These are phyloP conservation scores for Anthoptus insignis DNA, from an alignment of 2,888 invertebrate genomes.

Conservation along the genomic window DNA sequence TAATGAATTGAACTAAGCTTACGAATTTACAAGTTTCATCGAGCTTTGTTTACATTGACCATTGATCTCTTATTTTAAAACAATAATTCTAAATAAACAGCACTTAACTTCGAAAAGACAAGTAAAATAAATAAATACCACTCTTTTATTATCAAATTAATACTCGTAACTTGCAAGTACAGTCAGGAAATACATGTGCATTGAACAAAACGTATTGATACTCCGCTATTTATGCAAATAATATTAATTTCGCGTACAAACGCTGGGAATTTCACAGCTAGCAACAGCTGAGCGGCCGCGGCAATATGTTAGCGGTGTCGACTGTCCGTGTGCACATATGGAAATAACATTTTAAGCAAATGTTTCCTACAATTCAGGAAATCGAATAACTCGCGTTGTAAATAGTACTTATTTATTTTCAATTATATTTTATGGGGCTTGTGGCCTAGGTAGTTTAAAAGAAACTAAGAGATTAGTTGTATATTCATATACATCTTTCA, in stretches of 20 bases:
- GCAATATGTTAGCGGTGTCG: constrained; percentile 28
- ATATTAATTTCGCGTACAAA: constrained; percentile 29
- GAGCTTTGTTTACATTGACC: no score
- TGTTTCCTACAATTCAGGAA: constrained; percentile 21
- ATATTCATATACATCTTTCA: no score
- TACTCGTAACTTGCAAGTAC: not conserved
- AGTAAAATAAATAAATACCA: not conserved
- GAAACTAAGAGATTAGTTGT: no score
- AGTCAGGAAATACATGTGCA: constrained; percentile 15
- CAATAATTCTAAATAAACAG: no score
- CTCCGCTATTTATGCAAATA: constrained; percentile 30
- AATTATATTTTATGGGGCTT: not conserved
- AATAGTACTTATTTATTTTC: constrained; percentile 7
- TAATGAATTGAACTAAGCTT: no score
- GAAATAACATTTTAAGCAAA: constrained; percentile 31
- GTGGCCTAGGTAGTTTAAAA: no score
- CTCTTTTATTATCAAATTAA: not conserved
- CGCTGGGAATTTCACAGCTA: constrained; percentile 18
- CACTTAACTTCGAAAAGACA: no score
- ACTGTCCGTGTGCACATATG: constrained; percentile 24
- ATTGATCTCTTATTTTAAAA: no score
- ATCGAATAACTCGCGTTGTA: constrained; percentile 3
- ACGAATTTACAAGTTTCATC: no score
- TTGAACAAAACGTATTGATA: constrained; percentile 19
- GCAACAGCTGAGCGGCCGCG: constrained; percentile 7